phyloP scores from a whole-genome alignment of 2,113 vertebrate genomes.

The Ophiodon elongatus region DNA sequence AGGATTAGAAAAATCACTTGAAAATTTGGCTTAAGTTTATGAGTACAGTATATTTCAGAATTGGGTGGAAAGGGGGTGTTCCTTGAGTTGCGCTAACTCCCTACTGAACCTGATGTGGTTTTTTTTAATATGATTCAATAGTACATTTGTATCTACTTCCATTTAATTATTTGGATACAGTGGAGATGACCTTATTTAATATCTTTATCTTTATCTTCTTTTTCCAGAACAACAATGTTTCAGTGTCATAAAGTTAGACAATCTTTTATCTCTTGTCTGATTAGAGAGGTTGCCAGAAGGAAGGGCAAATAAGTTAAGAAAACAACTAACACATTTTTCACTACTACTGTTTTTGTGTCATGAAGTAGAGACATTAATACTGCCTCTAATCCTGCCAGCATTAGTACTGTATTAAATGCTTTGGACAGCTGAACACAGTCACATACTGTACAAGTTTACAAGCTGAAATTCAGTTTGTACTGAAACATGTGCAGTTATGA shows the following conservation, averaged over 20 bases:
- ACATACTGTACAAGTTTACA: neutral
- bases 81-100: neutral
- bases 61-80: neutral
- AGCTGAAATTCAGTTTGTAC: neutral
- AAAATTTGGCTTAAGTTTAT: neutral
- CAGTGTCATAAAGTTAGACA: neutral
- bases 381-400: neutral
- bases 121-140: neutral
- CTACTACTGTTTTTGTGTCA: neutral
- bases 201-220: neutral
- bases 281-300: conserved; percentile 7
- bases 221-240: conserved; percentile 25
- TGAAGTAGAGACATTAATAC: neutral
- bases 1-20: neutral
- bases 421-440: neutral
- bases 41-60: neutral
- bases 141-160: neutral
- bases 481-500: neutral
- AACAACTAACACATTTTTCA: neutral
- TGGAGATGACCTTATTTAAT: neutral
- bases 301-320: conserved; percentile 16
- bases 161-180: neutral
- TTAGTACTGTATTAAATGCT: neutral
- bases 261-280: conserved; percentile 29
- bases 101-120: neutral